Base-by-base conservation (phyloP, 1,140 invertebrate genomes). In the Zaprionus taronus region DNA sequence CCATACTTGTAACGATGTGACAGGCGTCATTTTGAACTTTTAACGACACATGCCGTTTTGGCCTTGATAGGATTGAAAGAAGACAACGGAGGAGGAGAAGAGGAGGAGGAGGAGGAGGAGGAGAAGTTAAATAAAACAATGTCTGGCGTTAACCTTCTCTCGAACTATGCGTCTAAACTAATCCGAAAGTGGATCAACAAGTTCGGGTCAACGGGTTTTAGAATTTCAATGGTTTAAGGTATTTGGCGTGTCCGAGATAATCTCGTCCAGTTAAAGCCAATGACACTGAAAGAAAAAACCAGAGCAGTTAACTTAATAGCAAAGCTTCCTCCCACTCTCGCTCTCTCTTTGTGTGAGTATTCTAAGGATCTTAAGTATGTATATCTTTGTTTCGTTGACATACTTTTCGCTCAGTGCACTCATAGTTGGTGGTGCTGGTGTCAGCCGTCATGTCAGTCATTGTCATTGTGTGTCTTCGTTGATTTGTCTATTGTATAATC, bases 201-300 rank as follows among this genome's bases (percentile, higher is more conserved):
- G 73, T 72, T 76, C 68, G 56, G 73, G 73, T 76, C 73, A 76
- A 76, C 68, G 73, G 61, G 73, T 76, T 76, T 76, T 63, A 76
- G 73, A 76, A 76, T 76, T 76, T 20, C 20, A 65, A 71, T 47
- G 24, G 41, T 36, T 41, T 57, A 49, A 49, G n/a, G 49, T 47
- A 62, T 47, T 17, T 53, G 20, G 41, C n/a, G 4, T 61, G 17
- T 49, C n/a, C 15, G 26, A 62, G 56, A 76, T 76, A 22, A 76
- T 72, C 67, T 51, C 53, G 47, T 24, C 17, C 3, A 51, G 9
- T 5, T 14, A 51, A 24, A 47, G n/a, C 41, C 7, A n/a, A 24
- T 51, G 47, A 62, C 65, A 74, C 72, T 74, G 65, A 24, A 26
- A 41, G 22, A 69, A 74, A 67, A 22, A 60, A 22, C 4, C 14